Evolutionary conservation across 2,113 vertebrate genomes (phyloP), one percentile per base, ranked within the genome.

Genomic region (Falcunculus frontatus): DNA sequence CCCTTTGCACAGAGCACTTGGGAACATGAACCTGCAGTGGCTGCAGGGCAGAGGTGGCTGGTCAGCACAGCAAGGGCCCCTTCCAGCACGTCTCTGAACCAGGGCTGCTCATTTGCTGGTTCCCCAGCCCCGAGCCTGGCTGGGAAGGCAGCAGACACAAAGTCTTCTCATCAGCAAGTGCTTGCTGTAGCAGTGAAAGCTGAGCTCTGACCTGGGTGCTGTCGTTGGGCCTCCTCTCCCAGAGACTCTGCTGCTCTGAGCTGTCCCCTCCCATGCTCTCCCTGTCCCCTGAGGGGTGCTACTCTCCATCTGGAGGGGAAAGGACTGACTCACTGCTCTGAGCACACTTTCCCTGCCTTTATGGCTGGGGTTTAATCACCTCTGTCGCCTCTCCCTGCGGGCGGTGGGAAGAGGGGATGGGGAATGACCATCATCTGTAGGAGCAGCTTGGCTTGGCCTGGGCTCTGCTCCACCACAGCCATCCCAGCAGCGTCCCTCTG

Each of bases 321-420:
- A 44, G 52, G 35, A 19, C 65, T 75, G 84, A 46, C 63, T 67
- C 16, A 1, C 42, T 53, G 47, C 56, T 53, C 60, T 20, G 42
- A 64, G 69, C 5, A 0, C 37, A 6, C 64, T 65, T 80, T 35
- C 42, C 39, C 52, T 82, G 81, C 74, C 65, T 13, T 75, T 44
- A 7, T 1, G 26, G 64, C 92, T 13, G 47, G 63, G n/a, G 7
- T 62, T 89, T 60, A 42, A 37, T 69, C 32, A 15, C 32, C 27
- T 53, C 46, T 47, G 20, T 53, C 4, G 0, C 64, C 55, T 73
- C 37, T 21, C 2, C 2, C n/a, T 30, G 0, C 0, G 0, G n/a
- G 21, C 32, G 27, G 46, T 5, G 4, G 65, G 60, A 32, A 35
- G 19, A 29, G 35, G 37, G 60, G 23, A 6, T 55, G 49, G 39